Conservation (phyloP, 35 echinoderm and acorn worm genomes). For the Anneissia japonica region DNA sequence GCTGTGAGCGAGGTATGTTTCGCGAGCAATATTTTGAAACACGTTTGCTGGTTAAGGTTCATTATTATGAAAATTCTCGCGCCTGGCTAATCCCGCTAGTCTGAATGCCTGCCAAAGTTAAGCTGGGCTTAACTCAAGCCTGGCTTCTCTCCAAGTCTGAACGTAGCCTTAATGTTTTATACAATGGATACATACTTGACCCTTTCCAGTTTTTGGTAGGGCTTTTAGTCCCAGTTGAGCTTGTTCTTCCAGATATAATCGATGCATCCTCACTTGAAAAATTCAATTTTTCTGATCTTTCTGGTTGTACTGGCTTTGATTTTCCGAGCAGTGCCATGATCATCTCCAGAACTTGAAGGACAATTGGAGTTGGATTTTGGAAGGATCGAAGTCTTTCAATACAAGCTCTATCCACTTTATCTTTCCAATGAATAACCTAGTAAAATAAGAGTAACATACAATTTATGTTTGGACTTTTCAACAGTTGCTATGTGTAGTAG, state of each 20-base stretch:
- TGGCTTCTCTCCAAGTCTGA: too few relatives aligned
- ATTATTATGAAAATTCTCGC: too few relatives aligned
- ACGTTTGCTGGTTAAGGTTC: too few relatives aligned
- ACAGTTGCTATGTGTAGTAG: too few relatives aligned
- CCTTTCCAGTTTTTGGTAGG: conserved; percentile 52
- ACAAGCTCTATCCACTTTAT: conserved; percentile 82
- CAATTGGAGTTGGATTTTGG: conserved; percentile 85
- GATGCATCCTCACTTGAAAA: conserved; percentile 78
- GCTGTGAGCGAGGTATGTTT: too few relatives aligned
- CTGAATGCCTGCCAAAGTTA: too few relatives aligned
- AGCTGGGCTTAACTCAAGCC: too few relatives aligned
- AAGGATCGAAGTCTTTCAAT: conserved; percentile 81
- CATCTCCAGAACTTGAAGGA: conserved; percentile 98
- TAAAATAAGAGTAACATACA: not conserved
- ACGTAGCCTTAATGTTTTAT: too few relatives aligned
- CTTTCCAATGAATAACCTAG: conserved; percentile 76
- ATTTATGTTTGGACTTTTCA: too few relatives aligned
- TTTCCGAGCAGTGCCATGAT: conserved; percentile 85
- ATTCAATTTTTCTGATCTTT: not conserved
- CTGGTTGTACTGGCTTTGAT: conserved; percentile 62
- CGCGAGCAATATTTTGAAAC: too few relatives aligned
- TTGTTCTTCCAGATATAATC: conserved; percentile 55
- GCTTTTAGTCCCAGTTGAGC: conserved; percentile 42
- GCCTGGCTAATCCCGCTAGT: too few relatives aligned
- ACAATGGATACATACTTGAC: conserved; percentile 44